Base-by-base conservation (phyloP, 2,888 invertebrate species). In the Meandrusa payeni region DNA sequence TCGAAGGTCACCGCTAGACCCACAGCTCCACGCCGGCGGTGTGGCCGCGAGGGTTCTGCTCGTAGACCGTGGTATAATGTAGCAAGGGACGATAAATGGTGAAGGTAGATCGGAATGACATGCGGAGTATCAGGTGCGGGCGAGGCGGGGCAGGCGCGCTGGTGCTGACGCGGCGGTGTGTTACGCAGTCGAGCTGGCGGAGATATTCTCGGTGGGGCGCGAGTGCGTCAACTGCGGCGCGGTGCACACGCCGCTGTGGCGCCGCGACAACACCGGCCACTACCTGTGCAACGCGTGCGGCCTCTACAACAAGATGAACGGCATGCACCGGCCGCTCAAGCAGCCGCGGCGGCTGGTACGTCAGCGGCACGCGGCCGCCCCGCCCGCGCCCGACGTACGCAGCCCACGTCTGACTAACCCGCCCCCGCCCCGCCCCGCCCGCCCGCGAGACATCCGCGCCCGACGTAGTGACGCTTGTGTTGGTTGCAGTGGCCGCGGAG, bases 241-340 rank as follows among this genome's bases (percentile, higher is more conserved):
- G 54, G 96, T 97, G 66, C 95, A 95, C 55, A 99, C 99, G 59
- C 98, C 99, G 52, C 91, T 99, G 62, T 99, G 99, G 97, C 92
- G 97, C 74, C 91, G 99, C 64, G 99, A 99, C 86, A 98, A 98
- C 57, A 98, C 98, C 57, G 99, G 98, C 33, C 97, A 96, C 85
- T 99, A 98, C 90, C 92, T 95, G 68, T 99, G 98, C 92, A 99
- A 99, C 90, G 99, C 99, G 60, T 99, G 99, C 88, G 99, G 99
- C 64, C 95, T 99, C 70, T 99, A 99, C 92, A 97, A 96, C 90
- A 98, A 98, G 90, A 98, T 98, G 97, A 99, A 99, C 89, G 98
- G 98, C 76, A 95, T 97, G 93, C 97, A 97, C 90, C 91, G 98
- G 64, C 98, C 98, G 57, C 91, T 99, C 67, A 97, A 98, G 82